phyloP scores from a whole-genome alignment of 2,888 invertebrate genomes.

The Rhogogaster chlorosoma region DNA sequence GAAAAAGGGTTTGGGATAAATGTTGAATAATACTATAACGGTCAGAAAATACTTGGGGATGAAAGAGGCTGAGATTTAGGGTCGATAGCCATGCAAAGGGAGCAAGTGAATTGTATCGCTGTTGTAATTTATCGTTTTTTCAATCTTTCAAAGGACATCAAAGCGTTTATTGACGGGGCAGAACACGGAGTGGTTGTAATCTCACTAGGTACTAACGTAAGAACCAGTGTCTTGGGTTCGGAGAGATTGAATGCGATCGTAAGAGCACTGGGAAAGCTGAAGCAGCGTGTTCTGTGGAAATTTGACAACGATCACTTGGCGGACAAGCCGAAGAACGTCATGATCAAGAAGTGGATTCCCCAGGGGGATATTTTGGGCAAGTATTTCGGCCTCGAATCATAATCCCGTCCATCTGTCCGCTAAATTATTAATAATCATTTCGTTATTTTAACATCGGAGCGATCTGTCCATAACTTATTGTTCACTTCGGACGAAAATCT shows the following conservation, averaged over 20 bases:
- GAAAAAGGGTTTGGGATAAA: background rate
- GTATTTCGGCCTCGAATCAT: background rate
- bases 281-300: slow-evolving; percentile 59
- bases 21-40: background rate
- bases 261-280: slow-evolving; percentile 46
- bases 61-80: background rate
- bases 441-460: background rate
- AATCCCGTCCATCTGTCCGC: background rate
- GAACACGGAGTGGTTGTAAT: slow-evolving; percentile 28
- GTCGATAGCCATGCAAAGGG: background rate
- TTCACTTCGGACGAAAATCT: background rate
- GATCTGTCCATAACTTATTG: background rate
- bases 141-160: background rate
- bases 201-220: slow-evolving; percentile 20
- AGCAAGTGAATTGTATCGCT: background rate
- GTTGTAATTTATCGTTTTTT: background rate
- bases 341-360: slow-evolving; percentile 36
- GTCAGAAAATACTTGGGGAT: background rate
- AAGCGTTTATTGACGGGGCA: slow-evolving; percentile 18
- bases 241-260: slow-evolving; percentile 2
- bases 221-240: background rate
- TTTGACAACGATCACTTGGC: slow-evolving; percentile 51
- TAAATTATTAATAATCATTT: background rate
- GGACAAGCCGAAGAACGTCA: background rate
- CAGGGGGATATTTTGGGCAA: slow-evolving; percentile 43